Conservation (phyloP, 2,113 vertebrate genomes). For the Gallinago jamesoni region DNA sequence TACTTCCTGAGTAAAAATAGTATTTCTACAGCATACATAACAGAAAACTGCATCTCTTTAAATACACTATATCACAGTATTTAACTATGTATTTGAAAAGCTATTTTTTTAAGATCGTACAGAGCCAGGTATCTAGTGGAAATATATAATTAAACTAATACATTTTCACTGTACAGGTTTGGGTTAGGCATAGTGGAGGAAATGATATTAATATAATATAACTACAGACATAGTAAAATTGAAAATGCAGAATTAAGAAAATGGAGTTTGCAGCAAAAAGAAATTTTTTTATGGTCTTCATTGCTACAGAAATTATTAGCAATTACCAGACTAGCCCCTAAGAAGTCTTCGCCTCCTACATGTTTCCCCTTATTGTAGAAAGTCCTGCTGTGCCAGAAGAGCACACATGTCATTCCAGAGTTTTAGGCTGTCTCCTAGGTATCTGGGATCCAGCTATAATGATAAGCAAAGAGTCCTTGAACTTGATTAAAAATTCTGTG, state of each 20-base stretch:
- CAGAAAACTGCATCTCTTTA: not conserved
- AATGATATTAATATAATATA: not conserved
- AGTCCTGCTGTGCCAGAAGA: not conserved
- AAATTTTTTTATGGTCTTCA: not conserved
- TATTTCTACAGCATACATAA: not conserved
- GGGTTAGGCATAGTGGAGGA: fast-evolving
- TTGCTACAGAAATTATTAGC: not conserved
- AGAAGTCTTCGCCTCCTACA: not conserved
- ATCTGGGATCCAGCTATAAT: not conserved
- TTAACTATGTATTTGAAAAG: not conserved
- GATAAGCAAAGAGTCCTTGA: not conserved
- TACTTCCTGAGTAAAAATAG: not conserved
- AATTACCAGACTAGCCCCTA: not conserved
- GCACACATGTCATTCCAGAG: not conserved
- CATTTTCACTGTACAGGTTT: not conserved
- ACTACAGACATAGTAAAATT: not conserved
- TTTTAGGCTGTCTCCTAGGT: not conserved
- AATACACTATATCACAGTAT: not conserved
- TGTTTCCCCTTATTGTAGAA: not conserved
- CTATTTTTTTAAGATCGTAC: not conserved
- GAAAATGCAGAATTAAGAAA: not conserved
- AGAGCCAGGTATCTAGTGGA: not conserved
- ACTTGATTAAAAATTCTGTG: not conserved
- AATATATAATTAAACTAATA: not conserved
- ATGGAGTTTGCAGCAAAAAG: not conserved